A percentile compares a stretch with the other conserved stretches of the same genome.
Conservation (phyloP, 2,113 vertebrate species). For the human (Homo sapiens) region DNA sequence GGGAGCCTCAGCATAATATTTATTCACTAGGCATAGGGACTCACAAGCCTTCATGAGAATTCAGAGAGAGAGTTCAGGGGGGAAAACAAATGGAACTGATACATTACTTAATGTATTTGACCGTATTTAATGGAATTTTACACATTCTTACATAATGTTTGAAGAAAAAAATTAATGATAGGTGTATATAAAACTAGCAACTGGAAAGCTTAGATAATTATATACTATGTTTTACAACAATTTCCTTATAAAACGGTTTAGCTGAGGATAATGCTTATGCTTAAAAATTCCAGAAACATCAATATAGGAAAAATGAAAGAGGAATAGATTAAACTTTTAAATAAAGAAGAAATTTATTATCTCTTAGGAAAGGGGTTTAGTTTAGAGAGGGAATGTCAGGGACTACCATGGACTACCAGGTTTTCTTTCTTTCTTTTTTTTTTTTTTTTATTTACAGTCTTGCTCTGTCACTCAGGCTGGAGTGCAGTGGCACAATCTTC, state of each 20-base stretch:
- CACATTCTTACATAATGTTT: background rate
- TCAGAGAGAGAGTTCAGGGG: background rate
- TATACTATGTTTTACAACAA: background rate
- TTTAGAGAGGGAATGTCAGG: background rate
- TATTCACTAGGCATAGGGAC: background rate
- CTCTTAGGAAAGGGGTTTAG: background rate
- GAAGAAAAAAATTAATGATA: background rate
- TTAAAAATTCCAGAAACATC: slow-evolving; percentile 1
- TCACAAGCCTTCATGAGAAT: background rate
- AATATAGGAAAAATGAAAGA: background rate
- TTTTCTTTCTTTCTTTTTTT: no score
- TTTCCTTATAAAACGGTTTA: background rate
- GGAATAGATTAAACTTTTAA: background rate
- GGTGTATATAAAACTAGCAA: background rate
- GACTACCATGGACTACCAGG: background rate
- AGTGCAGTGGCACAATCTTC: no score
- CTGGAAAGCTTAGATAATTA: background rate
- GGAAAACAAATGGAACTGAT: background rate
- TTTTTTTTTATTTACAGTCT: no score
- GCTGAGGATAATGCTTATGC: background rate
- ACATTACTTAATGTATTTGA: background rate
- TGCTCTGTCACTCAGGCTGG: no score
- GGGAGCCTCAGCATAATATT: background rate
- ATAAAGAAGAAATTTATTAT: background rate
- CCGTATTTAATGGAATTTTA: background rate